These are phyloP conservation scores for Smittia aterrima DNA, from an alignment of 2,888 invertebrate species.

Conservation along the genomic window DNA sequence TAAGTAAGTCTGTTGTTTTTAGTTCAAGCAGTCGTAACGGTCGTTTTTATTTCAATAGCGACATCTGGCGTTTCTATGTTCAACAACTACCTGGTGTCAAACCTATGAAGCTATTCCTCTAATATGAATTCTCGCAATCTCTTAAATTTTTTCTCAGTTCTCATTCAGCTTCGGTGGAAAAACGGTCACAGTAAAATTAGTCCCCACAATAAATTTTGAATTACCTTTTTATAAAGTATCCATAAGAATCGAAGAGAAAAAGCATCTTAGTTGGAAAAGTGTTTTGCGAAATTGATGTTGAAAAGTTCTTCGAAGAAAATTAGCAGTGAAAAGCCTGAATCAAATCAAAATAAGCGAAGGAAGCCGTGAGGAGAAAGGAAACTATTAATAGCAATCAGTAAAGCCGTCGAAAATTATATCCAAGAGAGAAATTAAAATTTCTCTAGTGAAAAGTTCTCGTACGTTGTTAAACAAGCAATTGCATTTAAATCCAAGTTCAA, in stretches of 20 bases:
- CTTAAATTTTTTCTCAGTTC: no score
- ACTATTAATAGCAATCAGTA: neutral
- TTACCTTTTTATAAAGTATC: neutral
- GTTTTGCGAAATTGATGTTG: neutral
- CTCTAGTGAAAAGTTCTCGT: neutral
- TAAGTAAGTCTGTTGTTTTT: no score
- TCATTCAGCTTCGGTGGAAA: no score
- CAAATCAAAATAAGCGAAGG: neutral
- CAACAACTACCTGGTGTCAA: no score
- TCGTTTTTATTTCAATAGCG: no score
- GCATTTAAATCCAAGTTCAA: neutral
- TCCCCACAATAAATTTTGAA: neutral
- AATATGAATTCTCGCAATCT: no score
- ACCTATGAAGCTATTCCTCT: no score
- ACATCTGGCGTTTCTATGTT: no score
- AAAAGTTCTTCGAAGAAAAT: neutral
- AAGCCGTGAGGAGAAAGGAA: neutral
- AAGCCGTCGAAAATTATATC: neutral
- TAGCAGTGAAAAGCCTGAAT: neutral
- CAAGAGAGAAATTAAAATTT: neutral
- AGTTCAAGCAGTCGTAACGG: no score
- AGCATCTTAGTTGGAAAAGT: neutral
- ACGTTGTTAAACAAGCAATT: neutral
- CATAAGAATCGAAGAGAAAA: neutral
- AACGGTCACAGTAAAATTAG: neutral